Percentiles rank a stretch among this genome's conserved stretches.
Evolutionary conservation across 2,113 vertebrate genomes (phyloP).

Genomic region (Corydoras sp.): DNA sequence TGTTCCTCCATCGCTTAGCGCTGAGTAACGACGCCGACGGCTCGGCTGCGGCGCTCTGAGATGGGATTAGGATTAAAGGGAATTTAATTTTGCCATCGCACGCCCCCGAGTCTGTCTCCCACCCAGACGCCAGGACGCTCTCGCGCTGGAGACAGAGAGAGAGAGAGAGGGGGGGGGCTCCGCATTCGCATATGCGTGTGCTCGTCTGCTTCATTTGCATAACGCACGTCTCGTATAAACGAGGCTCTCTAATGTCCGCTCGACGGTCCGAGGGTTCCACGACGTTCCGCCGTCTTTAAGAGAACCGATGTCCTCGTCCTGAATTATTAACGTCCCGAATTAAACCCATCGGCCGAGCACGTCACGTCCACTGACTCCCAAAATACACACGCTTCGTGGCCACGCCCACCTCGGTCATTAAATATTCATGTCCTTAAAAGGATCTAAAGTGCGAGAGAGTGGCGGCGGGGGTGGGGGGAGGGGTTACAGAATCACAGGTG

Average conservation of each 20-base stretch:
- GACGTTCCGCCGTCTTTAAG: neutral
- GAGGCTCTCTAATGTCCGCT: neutral
- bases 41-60: slow-evolving; percentile 65
- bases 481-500: no score
- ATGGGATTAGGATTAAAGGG: slow-evolving; percentile 72
- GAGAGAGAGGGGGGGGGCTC: slow-evolving; percentile 23
- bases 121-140: slow-evolving; percentile 60
- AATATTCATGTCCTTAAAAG: neutral
- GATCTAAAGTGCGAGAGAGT: no score
- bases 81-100: slow-evolving; percentile 71
- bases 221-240: neutral
- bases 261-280: neutral
- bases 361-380: no score
- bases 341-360: no score
- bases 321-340: no score
- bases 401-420: neutral
- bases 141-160: slow-evolving; percentile 15
- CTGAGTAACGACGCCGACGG: slow-evolving; percentile 64
- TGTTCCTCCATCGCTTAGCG: slow-evolving; percentile 60
- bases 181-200: slow-evolving; percentile 21
- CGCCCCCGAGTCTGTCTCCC: slow-evolving; percentile 65
- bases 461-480: no score
- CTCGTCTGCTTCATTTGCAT: neutral
- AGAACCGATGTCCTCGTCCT: no score
- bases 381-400: neutral